These are phyloP conservation scores for Quiscalus mexicanus DNA, from an alignment of 2,113 vertebrate species.

Conservation along the genomic window DNA sequence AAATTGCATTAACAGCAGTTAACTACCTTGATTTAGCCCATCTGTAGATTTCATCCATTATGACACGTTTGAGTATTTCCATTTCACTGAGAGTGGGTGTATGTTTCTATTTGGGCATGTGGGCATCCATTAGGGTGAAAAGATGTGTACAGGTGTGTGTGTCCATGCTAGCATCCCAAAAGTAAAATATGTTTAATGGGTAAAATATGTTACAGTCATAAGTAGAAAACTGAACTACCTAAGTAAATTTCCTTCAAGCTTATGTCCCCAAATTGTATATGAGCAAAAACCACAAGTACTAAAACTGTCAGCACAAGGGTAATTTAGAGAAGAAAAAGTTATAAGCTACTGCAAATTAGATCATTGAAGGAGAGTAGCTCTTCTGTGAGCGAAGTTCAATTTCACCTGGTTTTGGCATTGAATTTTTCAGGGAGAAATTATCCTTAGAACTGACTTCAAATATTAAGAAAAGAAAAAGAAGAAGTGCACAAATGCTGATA, in stretches of 20 bases:
- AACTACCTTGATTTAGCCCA: background rate
- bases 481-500: background rate
- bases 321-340: background rate
- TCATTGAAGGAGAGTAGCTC: background rate
- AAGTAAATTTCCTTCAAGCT: background rate
- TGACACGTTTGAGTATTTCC: background rate
- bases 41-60: background rate
- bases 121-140: background rate
- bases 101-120: background rate
- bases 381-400: background rate
- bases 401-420: background rate
- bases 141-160: background rate
- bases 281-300: background rate
- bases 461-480: background rate
- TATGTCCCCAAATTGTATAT: background rate
- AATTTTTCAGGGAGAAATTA: conserved; percentile 7
- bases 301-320: background rate
- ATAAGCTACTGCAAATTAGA: conserved; percentile 9
- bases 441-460: background rate
- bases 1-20: background rate
- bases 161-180: background rate
- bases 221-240: background rate
- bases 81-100: background rate
- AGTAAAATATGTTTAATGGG: background rate
- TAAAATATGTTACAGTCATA: background rate